Evolutionary conservation across 1,140 invertebrate genomes (phyloP).

Genomic region (Leptinotarsa lineolata): DNA sequence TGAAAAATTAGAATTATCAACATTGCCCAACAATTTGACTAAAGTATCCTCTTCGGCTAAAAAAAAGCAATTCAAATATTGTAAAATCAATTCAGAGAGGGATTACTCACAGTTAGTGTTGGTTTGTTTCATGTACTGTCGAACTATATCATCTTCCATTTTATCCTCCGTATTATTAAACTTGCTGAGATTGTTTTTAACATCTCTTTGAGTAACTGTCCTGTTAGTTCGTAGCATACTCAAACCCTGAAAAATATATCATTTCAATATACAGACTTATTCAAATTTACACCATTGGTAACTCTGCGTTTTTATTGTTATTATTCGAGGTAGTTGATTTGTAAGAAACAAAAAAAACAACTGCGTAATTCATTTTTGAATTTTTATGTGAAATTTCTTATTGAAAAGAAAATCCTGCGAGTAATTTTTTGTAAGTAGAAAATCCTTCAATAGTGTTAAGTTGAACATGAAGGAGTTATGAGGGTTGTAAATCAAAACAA

Average conservation of each 20-base stretch:
- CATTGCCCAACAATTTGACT: not conserved
- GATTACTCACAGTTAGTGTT: not conserved
- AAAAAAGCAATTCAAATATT: not conserved
- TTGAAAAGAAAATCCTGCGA: too few relatives aligned
- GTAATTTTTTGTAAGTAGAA: too few relatives aligned
- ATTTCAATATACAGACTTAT: not conserved
- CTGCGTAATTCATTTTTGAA: too few relatives aligned
- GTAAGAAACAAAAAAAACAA: too few relatives aligned
- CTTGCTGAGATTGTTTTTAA: conserved; percentile 13
- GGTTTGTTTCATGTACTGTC: conserved; percentile 38
- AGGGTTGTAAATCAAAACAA: too few relatives aligned
- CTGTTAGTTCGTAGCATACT: conserved; percentile 36
- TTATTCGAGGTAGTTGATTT: too few relatives aligned
- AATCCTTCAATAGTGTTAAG: too few relatives aligned
- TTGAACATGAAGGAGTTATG: too few relatives aligned
- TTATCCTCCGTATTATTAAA: conserved; percentile 18
- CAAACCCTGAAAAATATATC: conserved; percentile 31
- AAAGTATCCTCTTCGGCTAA: conserved; percentile 20
- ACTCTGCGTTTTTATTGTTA: too few relatives aligned
- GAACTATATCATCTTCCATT: conserved; percentile 35
- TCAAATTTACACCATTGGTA: too few relatives aligned
- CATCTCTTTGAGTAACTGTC: conserved; percentile 33
- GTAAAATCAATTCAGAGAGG: not conserved
- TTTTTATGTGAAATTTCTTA: too few relatives aligned
- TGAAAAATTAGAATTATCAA: conserved; percentile 9